phyloP scores from a whole-genome alignment of 2,113 vertebrate species.

The Microcebus griseorufus region DNA sequence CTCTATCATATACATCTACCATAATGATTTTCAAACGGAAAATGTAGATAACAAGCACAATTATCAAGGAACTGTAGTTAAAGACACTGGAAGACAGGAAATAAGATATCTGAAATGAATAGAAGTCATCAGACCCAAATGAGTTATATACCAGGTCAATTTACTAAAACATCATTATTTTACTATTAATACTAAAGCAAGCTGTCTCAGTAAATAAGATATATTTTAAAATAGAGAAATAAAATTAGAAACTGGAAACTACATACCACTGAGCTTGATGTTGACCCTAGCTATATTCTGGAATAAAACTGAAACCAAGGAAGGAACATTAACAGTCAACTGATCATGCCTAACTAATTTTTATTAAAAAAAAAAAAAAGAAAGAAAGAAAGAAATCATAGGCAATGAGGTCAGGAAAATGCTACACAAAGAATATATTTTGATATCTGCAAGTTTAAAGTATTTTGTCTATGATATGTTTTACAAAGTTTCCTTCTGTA shows the following conservation, averaged over 20 bases:
- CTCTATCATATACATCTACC: background rate
- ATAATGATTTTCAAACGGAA: conserved; percentile 25
- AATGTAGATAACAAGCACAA: background rate
- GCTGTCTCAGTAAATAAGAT: background rate
- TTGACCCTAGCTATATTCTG: background rate
- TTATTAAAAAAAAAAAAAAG: background rate
- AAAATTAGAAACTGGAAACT: background rate
- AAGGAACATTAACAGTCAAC: background rate
- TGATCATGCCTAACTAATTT: background rate
- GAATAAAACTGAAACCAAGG: background rate
- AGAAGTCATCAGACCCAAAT: background rate
- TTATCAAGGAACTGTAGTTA: background rate
- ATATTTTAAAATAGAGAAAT: conserved; percentile 35
- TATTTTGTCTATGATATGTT: background rate
- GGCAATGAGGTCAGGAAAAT: background rate
- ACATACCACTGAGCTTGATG: background rate
- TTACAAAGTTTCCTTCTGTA: background rate
- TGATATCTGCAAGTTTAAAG: background rate
- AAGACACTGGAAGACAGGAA: background rate
- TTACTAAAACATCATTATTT: background rate
- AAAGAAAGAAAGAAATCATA: background rate
- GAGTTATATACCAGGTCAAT: background rate
- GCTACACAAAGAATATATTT: background rate
- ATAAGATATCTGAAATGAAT: background rate
- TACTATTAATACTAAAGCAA: background rate